A percentile compares a stretch with the other conserved stretches of the same genome.
Evolutionary conservation across 1,140 invertebrate genomes (phyloP).

Genomic region (Aphaenogaster rudis): DNA sequence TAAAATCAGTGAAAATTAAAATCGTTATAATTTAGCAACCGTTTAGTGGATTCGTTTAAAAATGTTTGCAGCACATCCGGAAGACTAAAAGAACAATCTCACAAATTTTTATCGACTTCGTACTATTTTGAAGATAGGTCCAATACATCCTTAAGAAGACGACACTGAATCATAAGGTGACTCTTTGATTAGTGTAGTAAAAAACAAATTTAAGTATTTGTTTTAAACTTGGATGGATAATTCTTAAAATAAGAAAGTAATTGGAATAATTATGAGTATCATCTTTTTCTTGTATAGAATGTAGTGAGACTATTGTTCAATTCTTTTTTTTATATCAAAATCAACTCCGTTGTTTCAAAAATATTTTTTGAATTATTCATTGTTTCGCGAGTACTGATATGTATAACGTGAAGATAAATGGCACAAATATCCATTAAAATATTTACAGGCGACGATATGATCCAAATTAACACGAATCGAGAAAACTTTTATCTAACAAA

Average conservation of each 20-base stretch:
- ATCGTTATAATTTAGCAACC: no score
- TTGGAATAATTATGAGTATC: not conserved
- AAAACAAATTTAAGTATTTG: not conserved
- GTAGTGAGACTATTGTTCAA: not conserved
- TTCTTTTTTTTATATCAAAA: not conserved
- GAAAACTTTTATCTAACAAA: conserved; percentile 18
- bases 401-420: conserved; percentile 3
- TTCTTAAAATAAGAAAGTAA: not conserved
- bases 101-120: no score
- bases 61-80: no score
- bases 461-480: conserved; percentile 4
- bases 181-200: not conserved
- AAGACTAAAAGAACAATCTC: no score
- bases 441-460: not conserved
- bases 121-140: no score
- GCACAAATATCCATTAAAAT: not conserved
- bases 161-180: no score
- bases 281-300: not conserved
- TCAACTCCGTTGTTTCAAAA: not conserved
- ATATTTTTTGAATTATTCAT: not conserved
- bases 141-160: no score
- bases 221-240: not conserved
- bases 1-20: no score
- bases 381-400: not conserved
- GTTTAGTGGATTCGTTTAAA: no score